Conservation (phyloP, 2,113 vertebrate species). For the Istiophorus platypterus region DNA sequence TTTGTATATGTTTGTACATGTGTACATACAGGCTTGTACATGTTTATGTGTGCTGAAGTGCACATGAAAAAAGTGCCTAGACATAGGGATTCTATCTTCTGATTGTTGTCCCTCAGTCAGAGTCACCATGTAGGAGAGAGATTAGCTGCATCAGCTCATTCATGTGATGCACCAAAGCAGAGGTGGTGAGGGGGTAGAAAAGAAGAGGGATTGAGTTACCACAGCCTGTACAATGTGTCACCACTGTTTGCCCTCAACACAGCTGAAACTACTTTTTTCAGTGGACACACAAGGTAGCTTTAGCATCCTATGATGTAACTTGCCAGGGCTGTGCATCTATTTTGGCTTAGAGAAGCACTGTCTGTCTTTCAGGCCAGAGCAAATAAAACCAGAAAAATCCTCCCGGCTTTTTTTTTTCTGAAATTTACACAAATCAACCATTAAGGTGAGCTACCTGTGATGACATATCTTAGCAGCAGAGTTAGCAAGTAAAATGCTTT, state of each 20-base stretch:
- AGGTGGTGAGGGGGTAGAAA: background rate
- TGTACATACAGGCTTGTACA: background rate
- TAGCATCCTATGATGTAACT: background rate
- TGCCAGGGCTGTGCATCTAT: background rate
- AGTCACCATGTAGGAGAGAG: slow-evolving; percentile 53
- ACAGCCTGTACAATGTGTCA: slow-evolving; percentile 15
- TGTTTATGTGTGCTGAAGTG: slow-evolving; percentile 3
- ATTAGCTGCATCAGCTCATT: slow-evolving; percentile 61
- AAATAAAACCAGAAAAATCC: no score
- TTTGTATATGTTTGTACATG: background rate
- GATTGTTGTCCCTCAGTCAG: slow-evolving; percentile 32
- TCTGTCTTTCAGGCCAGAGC: no score
- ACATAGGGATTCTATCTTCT: slow-evolving; percentile 14
- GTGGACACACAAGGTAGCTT: background rate
- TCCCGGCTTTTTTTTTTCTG: no score
- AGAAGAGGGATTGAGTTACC: slow-evolving; percentile 25
- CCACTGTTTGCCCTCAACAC: background rate
- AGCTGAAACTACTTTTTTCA: background rate
- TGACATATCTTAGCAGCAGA: no score
- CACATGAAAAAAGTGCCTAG: no score
- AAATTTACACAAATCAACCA: background rate
- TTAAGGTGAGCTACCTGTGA: no score
- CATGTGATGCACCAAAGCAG: slow-evolving; percentile 49
- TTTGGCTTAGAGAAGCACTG: background rate
- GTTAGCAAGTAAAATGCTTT: background rate